Base-by-base conservation (phyloP, 1,140 invertebrate species). In the Phymastichus coffea region DNA sequence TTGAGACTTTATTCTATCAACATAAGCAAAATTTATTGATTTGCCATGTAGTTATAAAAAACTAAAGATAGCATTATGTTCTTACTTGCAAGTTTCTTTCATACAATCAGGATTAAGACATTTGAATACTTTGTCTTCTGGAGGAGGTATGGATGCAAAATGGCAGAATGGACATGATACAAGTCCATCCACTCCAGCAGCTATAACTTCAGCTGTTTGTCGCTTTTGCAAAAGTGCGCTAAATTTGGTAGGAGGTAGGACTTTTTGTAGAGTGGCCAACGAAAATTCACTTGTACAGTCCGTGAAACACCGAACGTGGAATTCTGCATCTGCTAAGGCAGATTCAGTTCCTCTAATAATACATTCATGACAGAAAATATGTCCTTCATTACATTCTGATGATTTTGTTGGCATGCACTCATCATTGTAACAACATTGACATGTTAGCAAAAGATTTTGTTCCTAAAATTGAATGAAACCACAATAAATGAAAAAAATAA, bases 121-220 rank as follows among this genome's bases (percentile, higher is more conserved):
- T 54, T 78, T 81, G 63, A 89, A 87, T 2, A 88, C 72, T 73
- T 84, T 86, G 62, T 87, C 84, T 30, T 81, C 79, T 7, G 78
- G 71, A 22, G 83, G 74, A 4, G 82, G 79, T 64, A 88, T 86
- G 17, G 81, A 83, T 19, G 82, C 81, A 73, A 86, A 88, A 56
- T 81, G 81, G 72, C 86, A 88, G 68, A 86, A 87, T 12, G 86
- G 85, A 72, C 87, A 88, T 0, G 76, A 73, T 23, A 85, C 85
- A n/a, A 88, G 72, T 61, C 83, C 85, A 38, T 84, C 81, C 23
- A 88, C 78, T 28, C 79, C 79, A 19, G 86, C 85, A 17, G 80
- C 78, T 65, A 79, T 78, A 3, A 88, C 77, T 70, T 88, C 86
- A 55, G 82, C 82, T 33, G 82, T 73, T 66, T 86, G 83, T 57